Percentiles rank a stretch among this genome's conserved stretches.
phyloP scores from a whole-genome alignment of 2,888 invertebrate genomes.

The Drepanosiphum platanoidis region DNA sequence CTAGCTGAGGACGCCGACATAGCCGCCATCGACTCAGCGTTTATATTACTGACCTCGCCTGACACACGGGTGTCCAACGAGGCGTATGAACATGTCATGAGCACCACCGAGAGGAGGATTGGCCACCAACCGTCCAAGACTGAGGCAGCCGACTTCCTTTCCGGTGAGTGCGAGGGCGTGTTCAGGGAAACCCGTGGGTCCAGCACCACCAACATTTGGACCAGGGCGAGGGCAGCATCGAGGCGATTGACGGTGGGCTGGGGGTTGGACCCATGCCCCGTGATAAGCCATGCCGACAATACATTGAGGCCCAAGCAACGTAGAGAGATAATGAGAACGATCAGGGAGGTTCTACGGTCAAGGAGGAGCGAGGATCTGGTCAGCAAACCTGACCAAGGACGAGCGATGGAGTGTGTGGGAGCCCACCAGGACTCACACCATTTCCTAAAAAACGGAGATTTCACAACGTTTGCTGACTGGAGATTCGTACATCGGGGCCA shows the following conservation, averaged over 20 bases:
- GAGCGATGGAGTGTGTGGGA: conserved; percentile 3
- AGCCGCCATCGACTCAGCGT: neutral
- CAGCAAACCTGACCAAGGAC: neutral
- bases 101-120: neutral
- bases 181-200: no score
- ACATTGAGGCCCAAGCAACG: neutral
- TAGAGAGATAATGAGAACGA: neutral
- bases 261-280: neutral
- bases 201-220: no score
- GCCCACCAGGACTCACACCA: neutral
- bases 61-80: neutral
- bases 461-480: neutral
- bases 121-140: no score
- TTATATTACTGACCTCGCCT: neutral
- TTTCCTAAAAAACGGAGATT: neutral
- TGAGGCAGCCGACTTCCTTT: neutral
- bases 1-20: neutral
- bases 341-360: no score
- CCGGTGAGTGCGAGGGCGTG: neutral
- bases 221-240: no score
- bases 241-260: no score
- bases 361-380: neutral
- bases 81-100: neutral
- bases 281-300: neutral
- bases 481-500: neutral